Conservation (phyloP, 1,140 invertebrate species). For the Goniozus legneri region DNA sequence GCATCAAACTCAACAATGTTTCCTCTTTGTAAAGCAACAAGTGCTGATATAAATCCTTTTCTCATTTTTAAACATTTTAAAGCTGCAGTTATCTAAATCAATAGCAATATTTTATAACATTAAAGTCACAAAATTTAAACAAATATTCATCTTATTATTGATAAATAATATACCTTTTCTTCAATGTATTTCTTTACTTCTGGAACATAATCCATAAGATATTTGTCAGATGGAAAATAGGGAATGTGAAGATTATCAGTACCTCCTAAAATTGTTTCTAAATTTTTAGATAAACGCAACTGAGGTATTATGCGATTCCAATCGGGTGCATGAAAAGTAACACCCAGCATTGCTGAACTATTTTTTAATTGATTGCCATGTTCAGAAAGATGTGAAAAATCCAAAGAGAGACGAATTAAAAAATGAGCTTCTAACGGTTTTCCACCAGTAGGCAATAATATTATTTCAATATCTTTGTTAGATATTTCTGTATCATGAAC, state of each 20-base stretch:
- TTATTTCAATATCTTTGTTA: constrained; percentile 40
- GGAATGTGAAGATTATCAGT: constrained; percentile 28
- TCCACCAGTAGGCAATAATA: constrained; percentile 23
- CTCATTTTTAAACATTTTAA: no score
- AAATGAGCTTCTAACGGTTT: constrained; percentile 35
- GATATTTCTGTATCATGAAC: constrained; percentile 21
- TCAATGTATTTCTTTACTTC: constrained; percentile 55
- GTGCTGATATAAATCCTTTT: constrained; percentile 18
- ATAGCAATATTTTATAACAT: neutral
- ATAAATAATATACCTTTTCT: constrained; percentile 48
- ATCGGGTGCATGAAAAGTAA: constrained; percentile 34
- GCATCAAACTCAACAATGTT: constrained; percentile 36
- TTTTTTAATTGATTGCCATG: constrained; percentile 12
- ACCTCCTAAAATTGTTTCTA: constrained; percentile 33
- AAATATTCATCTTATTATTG: constrained; percentile 11
- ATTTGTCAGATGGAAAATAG: constrained; percentile 40
- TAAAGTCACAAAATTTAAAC: neutral
- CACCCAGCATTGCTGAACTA: constrained; percentile 31
- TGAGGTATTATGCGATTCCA: constrained; percentile 31
- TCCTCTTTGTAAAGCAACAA: constrained; percentile 12
- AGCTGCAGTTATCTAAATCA: neutral
- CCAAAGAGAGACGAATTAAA: constrained; percentile 37
- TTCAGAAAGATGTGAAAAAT: constrained; percentile 36
- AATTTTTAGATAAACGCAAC: constrained; percentile 39
- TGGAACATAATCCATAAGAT: constrained; percentile 58